phyloP scores from a whole-genome alignment of 2,888 invertebrate genomes.

The Drosophila vallismaia region DNA sequence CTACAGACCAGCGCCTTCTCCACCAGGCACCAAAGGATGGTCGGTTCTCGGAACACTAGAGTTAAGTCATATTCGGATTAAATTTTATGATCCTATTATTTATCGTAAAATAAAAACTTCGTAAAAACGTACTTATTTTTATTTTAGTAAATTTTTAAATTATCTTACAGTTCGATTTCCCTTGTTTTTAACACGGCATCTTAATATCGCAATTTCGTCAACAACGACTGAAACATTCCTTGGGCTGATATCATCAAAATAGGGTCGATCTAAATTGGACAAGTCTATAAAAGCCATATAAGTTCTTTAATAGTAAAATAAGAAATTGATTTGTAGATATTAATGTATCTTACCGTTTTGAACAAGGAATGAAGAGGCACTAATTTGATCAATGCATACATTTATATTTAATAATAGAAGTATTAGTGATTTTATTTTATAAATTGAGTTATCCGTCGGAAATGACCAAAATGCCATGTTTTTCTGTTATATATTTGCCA shows the following conservation, averaged over 20 bases:
- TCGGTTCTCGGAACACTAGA: no score
- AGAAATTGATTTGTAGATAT: neutral
- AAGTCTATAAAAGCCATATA: neutral
- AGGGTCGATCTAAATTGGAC: constrained; percentile 86
- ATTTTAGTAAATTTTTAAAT: no score
- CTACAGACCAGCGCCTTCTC: no score
- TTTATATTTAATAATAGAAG: constrained; percentile 1
- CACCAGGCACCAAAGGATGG: no score
- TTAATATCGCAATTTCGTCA: constrained; percentile 91
- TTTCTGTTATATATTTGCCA: neutral
- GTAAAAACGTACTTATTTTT: no score
- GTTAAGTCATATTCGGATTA: no score
- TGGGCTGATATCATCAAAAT: constrained; percentile 93
- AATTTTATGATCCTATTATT: no score
- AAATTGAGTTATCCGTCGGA: neutral
- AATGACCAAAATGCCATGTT: neutral
- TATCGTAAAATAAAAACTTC: no score
- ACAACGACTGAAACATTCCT: constrained; percentile 93
- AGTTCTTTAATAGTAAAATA: neutral
- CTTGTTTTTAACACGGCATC: constrained; percentile 93
- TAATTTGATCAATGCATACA: neutral
- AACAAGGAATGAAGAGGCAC: constrained; percentile 2
- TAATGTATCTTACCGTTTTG: neutral
- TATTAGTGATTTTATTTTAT: neutral
- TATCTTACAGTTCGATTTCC: constrained; percentile 93